Base-by-base conservation (phyloP, 2,888 invertebrate species). In the Drosophila cracens region DNA sequence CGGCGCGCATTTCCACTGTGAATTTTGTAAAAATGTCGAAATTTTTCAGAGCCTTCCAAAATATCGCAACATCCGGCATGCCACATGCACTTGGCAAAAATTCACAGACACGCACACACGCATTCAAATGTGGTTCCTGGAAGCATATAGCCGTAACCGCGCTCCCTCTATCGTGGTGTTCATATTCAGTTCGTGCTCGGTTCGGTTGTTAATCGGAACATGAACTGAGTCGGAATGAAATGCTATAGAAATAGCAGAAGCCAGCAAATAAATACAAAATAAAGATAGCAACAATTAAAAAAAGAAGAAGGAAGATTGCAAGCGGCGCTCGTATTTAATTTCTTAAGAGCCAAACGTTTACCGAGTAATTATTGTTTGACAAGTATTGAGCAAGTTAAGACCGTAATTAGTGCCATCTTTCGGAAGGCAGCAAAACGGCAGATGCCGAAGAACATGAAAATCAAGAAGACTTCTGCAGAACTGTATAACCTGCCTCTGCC, bases 341-440 rank as follows among this genome's bases (percentile, higher is more conserved):
- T 67, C 59, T 58, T 53, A 75, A 67, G 63, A 56, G 66, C 56
- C 51, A 66, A 79, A 67, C 61, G 63, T 63, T 86, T 76, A 71
- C 60, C 63, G 69, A 72, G 77, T 83, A 89, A 87, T 81, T 89
- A 87, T 87, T 88, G 85, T 83, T 89, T 83, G 83, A 85, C 81
- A 85, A 83, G 76, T 74, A 85, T 89, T 77, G 73, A 59, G 79
- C 81, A 71, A 87, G 81, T 83, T 87, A 81, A 79, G 77, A 76
- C 72, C 74, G 72, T 76, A 87, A 87, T 87, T 89, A 86, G 88
- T 79, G 56, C 74, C 76, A 81, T 74, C 72, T 79, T 58, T 83
- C 49, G 69, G 61, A 79, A 74, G 63, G 56, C 68, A 31, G 18
- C 46, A 40, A 38, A 31, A 34, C 25, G 40, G 13, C 38, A 38